phyloP scores from a whole-genome alignment of 2,888 invertebrate genomes.

The Acronicta psi region DNA sequence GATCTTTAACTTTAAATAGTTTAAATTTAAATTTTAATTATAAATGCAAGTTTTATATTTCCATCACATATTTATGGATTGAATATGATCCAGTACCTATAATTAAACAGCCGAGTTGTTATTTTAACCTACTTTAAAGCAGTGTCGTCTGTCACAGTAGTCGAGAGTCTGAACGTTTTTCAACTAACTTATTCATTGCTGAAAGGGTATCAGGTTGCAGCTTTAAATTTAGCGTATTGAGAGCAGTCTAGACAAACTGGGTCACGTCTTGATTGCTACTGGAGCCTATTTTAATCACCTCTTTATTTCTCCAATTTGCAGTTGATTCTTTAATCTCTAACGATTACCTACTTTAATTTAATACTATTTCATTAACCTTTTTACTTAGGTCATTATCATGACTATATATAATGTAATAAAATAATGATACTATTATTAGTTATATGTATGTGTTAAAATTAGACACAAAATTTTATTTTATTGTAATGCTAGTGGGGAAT shows the following conservation, averaged over 20 bases:
- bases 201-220: slow-evolving; percentile 42
- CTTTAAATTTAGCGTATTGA: slow-evolving; percentile 59
- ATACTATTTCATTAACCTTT: no score
- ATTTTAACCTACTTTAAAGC: slow-evolving; percentile 8
- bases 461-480: no score
- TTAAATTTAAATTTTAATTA: no score
- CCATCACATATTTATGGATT: background rate
- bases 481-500: no score
- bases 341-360: background rate
- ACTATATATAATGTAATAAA: no score
- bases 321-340: slow-evolving; percentile 8
- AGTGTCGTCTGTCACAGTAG: slow-evolving; percentile 21
- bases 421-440: no score
- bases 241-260: slow-evolving; percentile 57
- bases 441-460: no score
- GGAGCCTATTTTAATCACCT: slow-evolving; percentile 28
- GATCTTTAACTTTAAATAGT: no score
- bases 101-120: background rate
- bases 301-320: slow-evolving; percentile 11
- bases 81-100: background rate
- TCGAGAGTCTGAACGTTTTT: slow-evolving; percentile 14
- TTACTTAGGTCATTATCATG: no score
- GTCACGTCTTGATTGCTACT: slow-evolving; percentile 47
- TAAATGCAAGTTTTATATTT: no score
- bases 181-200: slow-evolving; percentile 32